Percentiles rank a stretch among this genome's conserved stretches.
These are phyloP conservation scores for Rhinoderma darwinii DNA, from an alignment of 2,113 vertebrate species.

Conservation along the genomic window DNA sequence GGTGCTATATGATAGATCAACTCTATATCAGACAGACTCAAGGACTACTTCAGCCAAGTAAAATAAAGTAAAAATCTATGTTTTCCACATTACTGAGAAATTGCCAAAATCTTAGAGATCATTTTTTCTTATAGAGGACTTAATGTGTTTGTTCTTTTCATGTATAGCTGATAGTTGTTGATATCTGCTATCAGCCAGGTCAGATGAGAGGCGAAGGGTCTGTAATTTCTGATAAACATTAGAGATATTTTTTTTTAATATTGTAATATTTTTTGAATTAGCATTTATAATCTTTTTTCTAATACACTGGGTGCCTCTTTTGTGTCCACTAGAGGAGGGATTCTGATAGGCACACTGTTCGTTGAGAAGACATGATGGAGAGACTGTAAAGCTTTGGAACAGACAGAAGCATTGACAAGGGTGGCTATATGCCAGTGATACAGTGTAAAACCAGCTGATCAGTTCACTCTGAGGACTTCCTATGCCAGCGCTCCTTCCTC, in stretches of 20 bases:
- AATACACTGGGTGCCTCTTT: background rate
- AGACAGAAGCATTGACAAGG: background rate
- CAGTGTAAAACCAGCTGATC: background rate
- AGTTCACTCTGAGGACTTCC: background rate
- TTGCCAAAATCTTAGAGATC: background rate
- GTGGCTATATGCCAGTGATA: background rate
- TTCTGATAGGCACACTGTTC: too few relatives aligned
- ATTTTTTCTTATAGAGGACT: background rate
- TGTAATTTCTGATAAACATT: background rate
- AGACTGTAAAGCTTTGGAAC: too few relatives aligned
- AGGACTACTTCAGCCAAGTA: background rate
- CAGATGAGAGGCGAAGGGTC: background rate
- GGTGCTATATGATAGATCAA: too few relatives aligned
- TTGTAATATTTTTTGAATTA: background rate
- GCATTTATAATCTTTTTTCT: background rate
- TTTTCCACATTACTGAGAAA: background rate
- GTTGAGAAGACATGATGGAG: background rate
- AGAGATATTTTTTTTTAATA: background rate
- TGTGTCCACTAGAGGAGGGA: too few relatives aligned
- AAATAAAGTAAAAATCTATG: background rate
- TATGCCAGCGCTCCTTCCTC: background rate
- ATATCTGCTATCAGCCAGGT: background rate
- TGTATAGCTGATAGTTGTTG: background rate
- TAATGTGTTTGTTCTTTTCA: background rate
- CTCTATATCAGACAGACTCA: background rate